phyloP scores from a whole-genome alignment of 2,797 vertebrate genomes.

The Sebastes matsubarae region DNA sequence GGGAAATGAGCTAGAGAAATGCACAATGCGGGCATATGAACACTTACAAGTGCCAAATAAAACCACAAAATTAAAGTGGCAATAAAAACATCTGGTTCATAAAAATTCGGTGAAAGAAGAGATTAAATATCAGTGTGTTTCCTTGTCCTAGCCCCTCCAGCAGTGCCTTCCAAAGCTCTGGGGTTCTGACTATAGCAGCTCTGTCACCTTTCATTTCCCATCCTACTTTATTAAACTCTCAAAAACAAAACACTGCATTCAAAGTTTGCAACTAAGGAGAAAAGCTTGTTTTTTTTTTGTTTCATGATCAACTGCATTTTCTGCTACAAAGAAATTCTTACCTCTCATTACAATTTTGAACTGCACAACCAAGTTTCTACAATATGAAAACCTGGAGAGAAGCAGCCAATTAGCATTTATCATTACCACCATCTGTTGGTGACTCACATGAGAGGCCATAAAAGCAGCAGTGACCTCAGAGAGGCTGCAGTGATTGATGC shows the following conservation, averaged over 20 bases:
- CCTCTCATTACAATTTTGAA: not conserved
- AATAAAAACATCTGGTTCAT: conserved; percentile 25
- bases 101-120: not conserved
- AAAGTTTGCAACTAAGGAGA: not conserved
- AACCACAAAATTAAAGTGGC: not conserved
- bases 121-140: not conserved
- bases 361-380: not conserved
- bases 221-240: not conserved
- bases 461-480: conserved; percentile 37
- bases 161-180: not conserved
- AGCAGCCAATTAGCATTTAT: conserved; percentile 40
- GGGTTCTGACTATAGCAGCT: not conserved
- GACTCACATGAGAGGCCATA: conserved; percentile 41
- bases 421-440: conserved; percentile 56
- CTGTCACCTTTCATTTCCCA: not conserved
- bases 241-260: not conserved
- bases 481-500: conserved; percentile 44
- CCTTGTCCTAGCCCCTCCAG: not conserved
- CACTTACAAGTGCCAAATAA: not conserved
- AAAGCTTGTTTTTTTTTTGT: not conserved
- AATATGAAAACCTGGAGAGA: not conserved
- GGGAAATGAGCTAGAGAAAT: not conserved
- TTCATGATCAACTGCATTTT: not conserved
- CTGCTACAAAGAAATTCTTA: not conserved
- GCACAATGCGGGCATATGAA: not conserved